A percentile compares a stretch with the other conserved stretches of the same genome.
Conservation (phyloP, 2,888 invertebrate genomes). For the Syrista parreyssii region DNA sequence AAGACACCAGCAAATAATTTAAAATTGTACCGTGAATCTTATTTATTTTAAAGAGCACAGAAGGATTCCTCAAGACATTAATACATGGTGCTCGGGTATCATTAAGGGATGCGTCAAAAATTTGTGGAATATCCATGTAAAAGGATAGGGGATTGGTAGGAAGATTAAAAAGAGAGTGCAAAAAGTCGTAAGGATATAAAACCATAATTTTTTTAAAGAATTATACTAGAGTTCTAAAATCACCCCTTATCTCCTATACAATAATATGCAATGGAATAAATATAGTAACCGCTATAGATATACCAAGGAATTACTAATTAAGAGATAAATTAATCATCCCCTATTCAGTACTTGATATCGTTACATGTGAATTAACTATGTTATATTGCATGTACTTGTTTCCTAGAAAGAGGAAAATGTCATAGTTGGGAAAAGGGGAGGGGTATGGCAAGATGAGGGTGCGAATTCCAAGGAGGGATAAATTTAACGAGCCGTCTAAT, state of each 20-base stretch:
- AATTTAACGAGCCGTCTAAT: not conserved
- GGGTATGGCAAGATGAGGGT: not conserved
- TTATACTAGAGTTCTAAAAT: not conserved
- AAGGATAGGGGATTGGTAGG: too few relatives aligned
- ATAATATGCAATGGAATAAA: too few relatives aligned
- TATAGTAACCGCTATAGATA: too few relatives aligned
- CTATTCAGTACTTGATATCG: not conserved
- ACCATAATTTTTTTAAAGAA: not conserved
- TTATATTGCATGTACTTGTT: not conserved
- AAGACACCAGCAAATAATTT: not conserved
- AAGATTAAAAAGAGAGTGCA: not conserved
- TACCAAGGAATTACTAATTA: too few relatives aligned
- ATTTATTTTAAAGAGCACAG: not conserved
- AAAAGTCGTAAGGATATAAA: not conserved
- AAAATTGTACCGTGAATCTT: not conserved
- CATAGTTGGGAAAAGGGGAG: not conserved
- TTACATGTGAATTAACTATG: not conserved
- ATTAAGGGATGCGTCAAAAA: not conserved
- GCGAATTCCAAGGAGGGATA: not conserved
- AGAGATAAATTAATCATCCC: not conserved
- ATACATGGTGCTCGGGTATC: too few relatives aligned
- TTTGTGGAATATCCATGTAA: too few relatives aligned
- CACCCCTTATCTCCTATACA: not conserved
- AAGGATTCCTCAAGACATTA: not conserved
- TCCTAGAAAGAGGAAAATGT: not conserved